phyloP scores from a whole-genome alignment of 37 sponge, comb jelly and placozoan genomes.

The Ianthella basta region DNA sequence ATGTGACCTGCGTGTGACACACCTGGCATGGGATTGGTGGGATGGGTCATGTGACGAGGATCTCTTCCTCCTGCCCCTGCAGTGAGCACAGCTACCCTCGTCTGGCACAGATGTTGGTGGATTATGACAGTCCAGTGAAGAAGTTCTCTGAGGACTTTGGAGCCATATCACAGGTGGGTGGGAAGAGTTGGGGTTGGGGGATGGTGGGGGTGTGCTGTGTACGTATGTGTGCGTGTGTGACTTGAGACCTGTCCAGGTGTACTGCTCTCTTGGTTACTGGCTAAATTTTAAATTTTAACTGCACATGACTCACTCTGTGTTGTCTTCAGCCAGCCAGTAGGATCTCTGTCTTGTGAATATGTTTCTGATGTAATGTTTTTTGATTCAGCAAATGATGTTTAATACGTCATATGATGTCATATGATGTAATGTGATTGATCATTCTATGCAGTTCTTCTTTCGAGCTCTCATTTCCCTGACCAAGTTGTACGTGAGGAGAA shows the following conservation, averaged over 20 bases:
- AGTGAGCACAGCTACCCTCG: conserved; percentile 86
- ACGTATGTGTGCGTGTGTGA: no score
- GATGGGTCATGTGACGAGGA: conserved; percentile 3
- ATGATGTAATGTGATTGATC: background rate
- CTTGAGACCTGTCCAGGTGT: no score
- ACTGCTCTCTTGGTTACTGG: no score
- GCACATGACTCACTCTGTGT: no score
- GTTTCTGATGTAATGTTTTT: no score
- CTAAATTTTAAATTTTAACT: no score
- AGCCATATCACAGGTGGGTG: conserved; percentile 74
- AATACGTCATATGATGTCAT: background rate
- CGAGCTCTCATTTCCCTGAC: conserved; percentile 80
- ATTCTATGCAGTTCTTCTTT: conserved; percentile 48
- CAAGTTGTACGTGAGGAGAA: conserved; percentile 62
- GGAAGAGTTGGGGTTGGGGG: no score
- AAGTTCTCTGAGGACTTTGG: conserved; percentile 91
- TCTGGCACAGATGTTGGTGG: conserved; percentile 89
- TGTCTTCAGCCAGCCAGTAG: no score
- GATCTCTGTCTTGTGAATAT: background rate
- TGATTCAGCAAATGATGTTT: background rate
- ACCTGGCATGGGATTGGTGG: background rate
- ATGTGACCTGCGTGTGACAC: background rate
- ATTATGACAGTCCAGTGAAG: conserved; percentile 89
- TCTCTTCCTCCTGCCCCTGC: background rate
- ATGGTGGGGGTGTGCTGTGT: no score